phyloP scores from a whole-genome alignment of 2,888 invertebrate species.

The Drosophila meridiana region DNA sequence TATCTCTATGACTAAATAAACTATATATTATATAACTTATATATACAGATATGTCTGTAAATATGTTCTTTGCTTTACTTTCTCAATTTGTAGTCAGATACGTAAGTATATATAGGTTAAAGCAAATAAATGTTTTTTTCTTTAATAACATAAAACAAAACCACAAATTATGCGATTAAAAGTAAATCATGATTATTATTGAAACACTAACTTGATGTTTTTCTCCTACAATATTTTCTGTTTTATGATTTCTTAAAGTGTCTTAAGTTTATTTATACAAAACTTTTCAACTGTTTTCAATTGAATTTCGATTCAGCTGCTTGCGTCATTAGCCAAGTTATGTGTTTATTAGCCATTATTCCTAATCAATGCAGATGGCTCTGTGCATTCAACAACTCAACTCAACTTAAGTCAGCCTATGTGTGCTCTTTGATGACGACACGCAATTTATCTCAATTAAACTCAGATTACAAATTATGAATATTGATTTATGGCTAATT shows the following conservation, averaged over 20 bases:
- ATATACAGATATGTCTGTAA: too few species aligned
- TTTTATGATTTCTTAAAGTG: neutral
- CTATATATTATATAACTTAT: too few species aligned
- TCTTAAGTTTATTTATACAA: neutral
- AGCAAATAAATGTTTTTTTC: too few species aligned
- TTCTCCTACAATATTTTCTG: too few species aligned
- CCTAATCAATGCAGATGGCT: conserved; percentile 10
- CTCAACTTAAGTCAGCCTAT: neutral
- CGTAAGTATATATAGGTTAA: too few species aligned
- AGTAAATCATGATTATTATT: too few species aligned
- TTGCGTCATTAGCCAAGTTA: neutral
- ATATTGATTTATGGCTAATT: conserved; percentile 63
- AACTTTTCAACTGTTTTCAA: neutral
- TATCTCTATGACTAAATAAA: too few species aligned
- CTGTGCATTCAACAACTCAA: neutral
- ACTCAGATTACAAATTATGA: conserved; percentile 61
- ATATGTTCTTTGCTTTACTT: too few species aligned
- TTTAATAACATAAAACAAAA: too few species aligned
- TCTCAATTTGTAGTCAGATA: too few species aligned
- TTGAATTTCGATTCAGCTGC: neutral
- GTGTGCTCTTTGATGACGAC: conserved; percentile 12
- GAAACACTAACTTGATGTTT: too few species aligned
- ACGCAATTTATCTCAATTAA: conserved; percentile 69
- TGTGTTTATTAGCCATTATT: conserved; percentile 34
- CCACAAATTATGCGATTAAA: too few species aligned